A percentile compares a stretch with the other conserved stretches of the same genome.
Conservation (phyloP, 1,140 invertebrate species). For the Papilio helenus region DNA sequence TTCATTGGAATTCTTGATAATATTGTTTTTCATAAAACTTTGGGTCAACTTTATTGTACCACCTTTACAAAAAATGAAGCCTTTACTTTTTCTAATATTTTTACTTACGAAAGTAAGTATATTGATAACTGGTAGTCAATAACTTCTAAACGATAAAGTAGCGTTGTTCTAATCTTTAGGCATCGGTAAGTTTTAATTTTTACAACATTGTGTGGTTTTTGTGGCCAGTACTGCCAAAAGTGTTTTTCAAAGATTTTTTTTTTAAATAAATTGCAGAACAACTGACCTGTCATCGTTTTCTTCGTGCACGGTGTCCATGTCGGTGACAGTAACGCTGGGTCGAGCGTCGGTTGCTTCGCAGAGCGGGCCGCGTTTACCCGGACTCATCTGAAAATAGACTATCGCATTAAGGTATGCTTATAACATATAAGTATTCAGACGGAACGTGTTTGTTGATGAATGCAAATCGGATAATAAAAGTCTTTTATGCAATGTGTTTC, state of each 20-base stretch:
- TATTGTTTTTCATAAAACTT: too few relatives aligned
- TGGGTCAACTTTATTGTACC: not conserved
- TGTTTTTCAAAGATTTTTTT: not conserved
- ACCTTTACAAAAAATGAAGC: too few relatives aligned
- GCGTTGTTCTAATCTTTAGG: not conserved
- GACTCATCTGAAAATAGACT: constrained; percentile 67
- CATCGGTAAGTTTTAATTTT: not conserved
- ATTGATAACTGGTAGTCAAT: too few relatives aligned
- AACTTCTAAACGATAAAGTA: too few relatives aligned
- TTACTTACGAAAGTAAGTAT: too few relatives aligned
- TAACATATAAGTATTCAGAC: constrained; percentile 1
- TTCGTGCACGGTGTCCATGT: constrained; percentile 78
- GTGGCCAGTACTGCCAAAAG: not conserved
- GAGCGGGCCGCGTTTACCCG: constrained; percentile 61
- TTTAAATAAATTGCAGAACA: not conserved
- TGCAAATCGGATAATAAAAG: not conserved
- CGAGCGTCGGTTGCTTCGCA: constrained; percentile 64
- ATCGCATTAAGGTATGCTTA: constrained; percentile 22
- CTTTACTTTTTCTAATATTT: too few relatives aligned
- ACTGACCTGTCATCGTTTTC: constrained; percentile 77
- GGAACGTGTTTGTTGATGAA: not conserved
- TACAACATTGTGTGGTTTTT: not conserved
- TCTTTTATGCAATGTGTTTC: not conserved
- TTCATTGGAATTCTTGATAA: not conserved
- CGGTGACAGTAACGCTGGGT: constrained; percentile 71